Base-by-base conservation (phyloP, 1,140 invertebrate genomes). In the Papilio glaucus region DNA sequence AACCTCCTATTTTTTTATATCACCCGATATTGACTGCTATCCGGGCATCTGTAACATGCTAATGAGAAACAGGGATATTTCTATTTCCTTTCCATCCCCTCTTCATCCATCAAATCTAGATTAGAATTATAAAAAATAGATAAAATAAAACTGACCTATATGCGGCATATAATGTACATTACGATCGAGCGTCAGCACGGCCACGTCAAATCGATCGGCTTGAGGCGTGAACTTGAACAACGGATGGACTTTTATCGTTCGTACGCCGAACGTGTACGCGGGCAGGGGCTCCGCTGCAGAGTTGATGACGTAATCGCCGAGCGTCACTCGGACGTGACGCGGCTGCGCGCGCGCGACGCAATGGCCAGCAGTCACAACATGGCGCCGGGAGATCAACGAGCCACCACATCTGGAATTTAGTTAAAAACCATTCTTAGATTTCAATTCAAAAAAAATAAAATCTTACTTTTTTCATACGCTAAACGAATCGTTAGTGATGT, bases 211-310 rank as follows among this genome's bases (percentile, higher is more conserved):
- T 53, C 98, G 94, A 82, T 97, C 96, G 0, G 96, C 96, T 88
- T 98, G 97, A 0, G 98, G 98, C 0, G 98, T 99, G 83, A 99
- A 99, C 89, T 98, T 98, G 93, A 99, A 99, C 82, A 98, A 97
- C 0, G 98, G 98, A 93, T 99, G 98, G 1, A 98, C 97, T 89
- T 97, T 94, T 61, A 99, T 98, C 76, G 97, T 95, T 15, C 96
- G 94, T 1, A 98, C 98, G 1, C 97, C 97, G 83, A 98, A 98
- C 0, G 97, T 98, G 84, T 98, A 98, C 0, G 97, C 97, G 0
- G 97, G 97, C 57, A 98, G 87, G 0, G 97, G 96, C 91, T 99
- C 98, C 0, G 96, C 96, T 0, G 98, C 97, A 0, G 97, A 98
- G 92, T 98, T 98, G 75, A 99, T 97, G 39, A 98, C 97, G 88